These are phyloP conservation scores for Nannospalax galili DNA, from an alignment of 2,113 vertebrate species.

Conservation along the genomic window DNA sequence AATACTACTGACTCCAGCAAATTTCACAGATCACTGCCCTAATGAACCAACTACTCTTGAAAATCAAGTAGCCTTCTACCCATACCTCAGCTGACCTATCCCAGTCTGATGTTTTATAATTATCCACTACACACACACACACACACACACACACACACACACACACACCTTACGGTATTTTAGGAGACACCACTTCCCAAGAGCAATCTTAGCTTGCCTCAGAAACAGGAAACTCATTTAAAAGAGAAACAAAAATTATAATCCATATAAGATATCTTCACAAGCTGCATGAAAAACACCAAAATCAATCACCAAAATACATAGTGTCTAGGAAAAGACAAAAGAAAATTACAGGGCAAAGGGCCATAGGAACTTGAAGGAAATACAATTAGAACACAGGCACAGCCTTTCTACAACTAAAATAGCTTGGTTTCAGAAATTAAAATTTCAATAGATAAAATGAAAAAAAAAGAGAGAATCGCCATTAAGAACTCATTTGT, in stretches of 20 bases:
- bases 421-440: slow-evolving; percentile 1
- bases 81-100: background rate
- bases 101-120: background rate
- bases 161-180: background rate
- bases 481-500: background rate
- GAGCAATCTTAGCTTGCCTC: background rate
- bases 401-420: slow-evolving; percentile 26
- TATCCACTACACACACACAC: background rate
- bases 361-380: background rate
- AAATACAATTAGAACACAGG: background rate
- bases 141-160: background rate
- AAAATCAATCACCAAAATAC: slow-evolving; percentile 26
- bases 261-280: background rate
- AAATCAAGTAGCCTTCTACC: background rate
- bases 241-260: background rate
- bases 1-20: background rate
- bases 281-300: background rate
- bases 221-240: background rate
- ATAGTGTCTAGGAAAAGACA: background rate
- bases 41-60: background rate
- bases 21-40: background rate
- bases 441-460: slow-evolving; percentile 32
- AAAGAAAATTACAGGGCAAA: background rate
- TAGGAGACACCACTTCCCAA: background rate
- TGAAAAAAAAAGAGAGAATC: background rate